These are phyloP conservation scores for Agonopterix subpropinquella DNA, from an alignment of 2,888 invertebrate species.

Conservation along the genomic window DNA sequence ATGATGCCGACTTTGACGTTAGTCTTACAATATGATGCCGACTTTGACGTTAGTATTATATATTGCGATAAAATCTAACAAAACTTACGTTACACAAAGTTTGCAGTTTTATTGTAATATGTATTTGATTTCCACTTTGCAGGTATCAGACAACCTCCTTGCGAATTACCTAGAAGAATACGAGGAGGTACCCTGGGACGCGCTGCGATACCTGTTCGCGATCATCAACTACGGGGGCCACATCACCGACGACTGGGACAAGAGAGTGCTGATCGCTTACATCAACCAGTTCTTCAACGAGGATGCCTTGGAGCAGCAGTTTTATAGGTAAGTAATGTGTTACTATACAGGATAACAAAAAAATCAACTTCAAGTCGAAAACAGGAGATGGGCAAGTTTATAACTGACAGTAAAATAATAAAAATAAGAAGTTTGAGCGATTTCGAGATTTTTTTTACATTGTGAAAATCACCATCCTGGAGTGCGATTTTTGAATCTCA, in stretches of 20 bases:
- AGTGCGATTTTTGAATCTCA: too few relatives aligned
- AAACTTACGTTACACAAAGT: too few relatives aligned
- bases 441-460: too few relatives aligned
- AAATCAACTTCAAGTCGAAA: too few relatives aligned
- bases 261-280: conserved; percentile 85
- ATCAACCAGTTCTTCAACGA: conserved; percentile 89
- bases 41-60: too few relatives aligned
- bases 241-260: conserved; percentile 84
- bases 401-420: too few relatives aligned
- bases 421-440: too few relatives aligned
- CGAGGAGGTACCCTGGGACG: conserved; percentile 93
- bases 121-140: neutral
- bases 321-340: conserved; percentile 76
- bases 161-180: conserved; percentile 91
- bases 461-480: too few relatives aligned
- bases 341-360: too few relatives aligned
- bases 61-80: too few relatives aligned
- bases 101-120: too few relatives aligned
- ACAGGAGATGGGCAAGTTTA: too few relatives aligned
- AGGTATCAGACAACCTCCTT: conserved; percentile 89
- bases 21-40: conserved; percentile 14
- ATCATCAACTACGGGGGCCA: conserved; percentile 94
- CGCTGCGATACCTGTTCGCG: conserved; percentile 90
- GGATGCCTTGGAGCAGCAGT: conserved; percentile 77
- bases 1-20: conserved; percentile 87